Evolutionary conservation across 2,888 invertebrate species (phyloP), one percentile per base, ranked within the genome.

Genomic region (Tuberolachnus salignus): DNA sequence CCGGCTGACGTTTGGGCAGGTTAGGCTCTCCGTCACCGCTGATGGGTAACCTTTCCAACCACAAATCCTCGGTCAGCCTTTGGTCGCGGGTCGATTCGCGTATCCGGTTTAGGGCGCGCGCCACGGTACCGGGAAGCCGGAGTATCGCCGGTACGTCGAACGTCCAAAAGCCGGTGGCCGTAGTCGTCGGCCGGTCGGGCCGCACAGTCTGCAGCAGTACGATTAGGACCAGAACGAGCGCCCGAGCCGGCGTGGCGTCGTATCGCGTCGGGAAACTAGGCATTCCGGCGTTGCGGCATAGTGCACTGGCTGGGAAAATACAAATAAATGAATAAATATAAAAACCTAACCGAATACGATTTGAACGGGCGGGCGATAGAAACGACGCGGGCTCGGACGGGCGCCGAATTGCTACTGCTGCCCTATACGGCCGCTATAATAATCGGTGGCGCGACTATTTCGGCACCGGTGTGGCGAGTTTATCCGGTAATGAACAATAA

Each of bases 71-170:
- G 3, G n/a, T 8, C 53, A 74, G 8, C 16, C 21, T 63, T n/a
- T n/a, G 21, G 11, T 63, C 63, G 42, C 13, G n/a, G 1, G 42
- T 21, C 23, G 73, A 64, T 9, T 8, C 23, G 13, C 63, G 73
- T 13, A 64, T n/a, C 1, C 73, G 53, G 42, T 23, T 8, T 42
- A 74, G 44, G 1, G 64, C 73, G 2, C 73, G 73, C n/a, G 73
- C 23, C 4, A 14, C 2, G 46, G 26, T 13, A 0, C 10, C 21
- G 34, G 44, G 21, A 21, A 11, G 49, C 3, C 13, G 42, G 44
- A 11, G 49, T 3, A 2, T 11, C 26, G 8, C 3, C 49, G 13
- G 9, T 10, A 6, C 61, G 14, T 19, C 21, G 26, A 42, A n/a
- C 55, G 8, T 70, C 46, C 66, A 23, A 21, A 9, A 44, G 16